Conservation (phyloP, 2,113 vertebrate species). For the Ceyx melanurus region DNA sequence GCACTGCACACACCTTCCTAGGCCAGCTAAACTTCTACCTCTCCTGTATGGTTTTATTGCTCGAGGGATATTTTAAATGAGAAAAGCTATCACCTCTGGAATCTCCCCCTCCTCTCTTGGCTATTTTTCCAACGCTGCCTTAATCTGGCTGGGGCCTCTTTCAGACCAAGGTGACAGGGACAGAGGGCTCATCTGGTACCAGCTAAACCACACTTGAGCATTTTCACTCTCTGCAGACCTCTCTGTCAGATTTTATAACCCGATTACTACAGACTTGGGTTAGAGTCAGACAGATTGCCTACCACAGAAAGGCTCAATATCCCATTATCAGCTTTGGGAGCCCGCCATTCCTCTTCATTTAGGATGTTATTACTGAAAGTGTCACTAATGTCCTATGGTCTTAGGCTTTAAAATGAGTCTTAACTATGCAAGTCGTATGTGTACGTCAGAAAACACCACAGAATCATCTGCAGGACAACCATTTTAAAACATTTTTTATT, state of each 20-base stretch:
- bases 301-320: conserved; percentile 51
- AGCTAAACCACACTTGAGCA: not conserved
- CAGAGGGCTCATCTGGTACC: not conserved
- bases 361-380: conserved; percentile 13
- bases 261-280: conserved; percentile 28
- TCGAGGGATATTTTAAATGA: not conserved
- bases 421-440: not conserved
- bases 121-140: not conserved
- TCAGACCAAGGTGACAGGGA: not conserved
- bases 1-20: rapidly evolving
- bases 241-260: conserved; percentile 47
- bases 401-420: not conserved
- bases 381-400: not conserved
- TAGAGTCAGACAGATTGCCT: conserved; percentile 58
- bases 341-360: conserved; percentile 32
- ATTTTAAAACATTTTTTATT: conserved; percentile 77
- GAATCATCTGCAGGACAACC: not conserved
- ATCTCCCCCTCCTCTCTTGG: not conserved
- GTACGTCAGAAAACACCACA: not conserved
- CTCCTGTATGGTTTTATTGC: not conserved
- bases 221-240: not conserved
- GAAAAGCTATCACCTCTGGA: not conserved
- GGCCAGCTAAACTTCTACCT: not conserved
- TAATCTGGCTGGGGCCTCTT: not conserved
- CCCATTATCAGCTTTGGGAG: conserved; percentile 64